phyloP scores from a whole-genome alignment of 2,888 invertebrate genomes.

The Acanthacorydalis orientalis region DNA sequence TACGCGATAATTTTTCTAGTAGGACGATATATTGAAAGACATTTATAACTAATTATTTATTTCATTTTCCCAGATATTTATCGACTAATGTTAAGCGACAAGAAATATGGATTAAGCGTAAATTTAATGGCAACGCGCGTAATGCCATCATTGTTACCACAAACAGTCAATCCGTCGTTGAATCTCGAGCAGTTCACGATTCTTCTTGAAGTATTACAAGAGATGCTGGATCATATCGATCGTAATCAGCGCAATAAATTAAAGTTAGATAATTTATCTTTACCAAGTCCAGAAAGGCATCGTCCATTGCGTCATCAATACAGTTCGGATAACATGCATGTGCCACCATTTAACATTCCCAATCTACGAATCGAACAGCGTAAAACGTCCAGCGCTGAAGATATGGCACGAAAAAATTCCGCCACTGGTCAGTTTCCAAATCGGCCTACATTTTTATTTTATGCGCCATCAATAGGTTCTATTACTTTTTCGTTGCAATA shows the following conservation, averaged over 20 bases:
- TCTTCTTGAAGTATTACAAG: conserved; percentile 70
- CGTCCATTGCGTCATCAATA: conserved; percentile 62
- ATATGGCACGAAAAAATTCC: conserved; percentile 79
- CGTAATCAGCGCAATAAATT: conserved; percentile 78
- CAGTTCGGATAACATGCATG: conserved; percentile 75
- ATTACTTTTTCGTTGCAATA: background rate
- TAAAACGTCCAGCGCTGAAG: conserved; percentile 80
- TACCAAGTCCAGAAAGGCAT: conserved; percentile 60
- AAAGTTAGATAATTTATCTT: conserved; percentile 62
- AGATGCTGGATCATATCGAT: conserved; percentile 83
- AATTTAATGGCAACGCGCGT: conserved; percentile 87
- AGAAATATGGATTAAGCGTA: conserved; percentile 76
- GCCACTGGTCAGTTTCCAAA: conserved; percentile 38
- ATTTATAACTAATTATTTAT: background rate
- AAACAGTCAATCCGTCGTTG: conserved; percentile 75
- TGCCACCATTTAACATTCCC: conserved; percentile 74
- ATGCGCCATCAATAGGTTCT: background rate
- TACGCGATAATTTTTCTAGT: no score
- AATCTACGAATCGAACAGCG: conserved; percentile 71
- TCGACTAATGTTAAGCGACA: conserved; percentile 75
- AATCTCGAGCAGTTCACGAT: conserved; percentile 67
- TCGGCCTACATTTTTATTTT: conserved; percentile 1
- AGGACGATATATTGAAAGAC: no score
- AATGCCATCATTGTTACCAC: conserved; percentile 82
- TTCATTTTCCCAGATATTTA: conserved; percentile 57